Percentiles rank a stretch among this genome's conserved stretches.
Conservation (phyloP, 2,888 invertebrate genomes). For the Plebejus argus region DNA sequence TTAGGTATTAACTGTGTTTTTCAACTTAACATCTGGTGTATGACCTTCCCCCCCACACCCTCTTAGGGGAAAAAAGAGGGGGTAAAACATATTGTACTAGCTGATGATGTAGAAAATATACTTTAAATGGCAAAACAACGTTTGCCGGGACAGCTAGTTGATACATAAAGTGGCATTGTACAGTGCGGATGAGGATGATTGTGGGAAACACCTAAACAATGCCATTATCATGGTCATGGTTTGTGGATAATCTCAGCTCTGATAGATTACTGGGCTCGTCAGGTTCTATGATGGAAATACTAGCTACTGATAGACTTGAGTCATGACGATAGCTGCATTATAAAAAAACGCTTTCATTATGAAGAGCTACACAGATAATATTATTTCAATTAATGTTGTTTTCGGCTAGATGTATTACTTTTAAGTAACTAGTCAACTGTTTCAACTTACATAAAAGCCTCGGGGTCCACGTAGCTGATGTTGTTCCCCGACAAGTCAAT, state of each 20-base stretch:
- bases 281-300: too few species aligned
- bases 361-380: background rate
- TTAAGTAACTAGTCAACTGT: background rate
- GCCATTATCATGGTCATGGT: constrained; percentile 17
- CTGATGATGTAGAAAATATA: too few species aligned
- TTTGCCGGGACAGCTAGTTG: too few species aligned
- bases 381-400: background rate
- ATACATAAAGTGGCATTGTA: constrained; percentile 57
- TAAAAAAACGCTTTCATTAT: background rate
- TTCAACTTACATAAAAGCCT: constrained; percentile 83
- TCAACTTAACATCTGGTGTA: too few species aligned
- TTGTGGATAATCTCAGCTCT: background rate
- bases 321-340: background rate
- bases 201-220: constrained; percentile 37
- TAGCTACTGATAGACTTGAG: too few species aligned
- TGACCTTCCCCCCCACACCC: too few species aligned
- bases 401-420: background rate
- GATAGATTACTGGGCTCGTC: constrained; percentile 8
- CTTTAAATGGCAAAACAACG: too few species aligned
- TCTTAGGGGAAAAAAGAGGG: too few species aligned
- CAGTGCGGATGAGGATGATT: constrained; percentile 45
- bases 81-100: too few species aligned
- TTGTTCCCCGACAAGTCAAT: constrained; percentile 85
- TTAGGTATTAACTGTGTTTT: too few species aligned
- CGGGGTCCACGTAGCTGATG: constrained; percentile 83